Evolutionary conservation across 2,888 invertebrate species (phyloP).

Genomic region (Shargacucullia verbasci): DNA sequence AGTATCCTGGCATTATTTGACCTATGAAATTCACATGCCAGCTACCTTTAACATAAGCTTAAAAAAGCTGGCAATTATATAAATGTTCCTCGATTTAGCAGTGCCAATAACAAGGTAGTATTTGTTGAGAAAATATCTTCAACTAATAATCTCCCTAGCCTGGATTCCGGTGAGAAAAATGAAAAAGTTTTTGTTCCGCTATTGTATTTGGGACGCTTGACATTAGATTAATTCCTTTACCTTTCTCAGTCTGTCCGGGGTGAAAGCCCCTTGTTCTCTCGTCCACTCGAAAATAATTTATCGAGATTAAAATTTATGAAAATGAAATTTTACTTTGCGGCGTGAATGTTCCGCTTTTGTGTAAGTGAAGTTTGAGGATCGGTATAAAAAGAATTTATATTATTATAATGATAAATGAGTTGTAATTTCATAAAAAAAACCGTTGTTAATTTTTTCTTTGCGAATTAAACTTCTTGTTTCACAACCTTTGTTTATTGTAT

Average conservation of each 20-base stretch:
- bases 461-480: slow-evolving; percentile 13
- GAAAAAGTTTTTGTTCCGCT: slow-evolving; percentile 63
- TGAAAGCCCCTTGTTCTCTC: slow-evolving; percentile 61
- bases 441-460: slow-evolving; percentile 13
- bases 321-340: slow-evolving; percentile 67
- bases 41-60: no score
- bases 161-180: slow-evolving; percentile 54
- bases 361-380: slow-evolving; percentile 44
- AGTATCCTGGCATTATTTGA: no score
- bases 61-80: slow-evolving; percentile 4
- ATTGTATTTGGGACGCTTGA: slow-evolving; percentile 68
- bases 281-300: slow-evolving; percentile 70
- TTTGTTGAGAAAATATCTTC: slow-evolving; percentile 33
- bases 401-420: slow-evolving; percentile 42
- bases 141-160: slow-evolving; percentile 46
- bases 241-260: slow-evolving; percentile 61
- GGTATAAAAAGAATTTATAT: slow-evolving; percentile 47
- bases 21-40: not conserved
- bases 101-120: slow-evolving; percentile 36
- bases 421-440: slow-evolving; percentile 32
- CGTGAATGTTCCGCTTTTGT: slow-evolving; percentile 58
- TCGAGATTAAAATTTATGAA: slow-evolving; percentile 71
- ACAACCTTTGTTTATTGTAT: slow-evolving; percentile 4
- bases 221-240: slow-evolving; percentile 72
- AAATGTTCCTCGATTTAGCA: slow-evolving; percentile 12